Evolutionary conservation across 2,113 vertebrate genomes (phyloP), one percentile per base, ranked within the genome.

Genomic region (Hippopotamus amphibius): DNA sequence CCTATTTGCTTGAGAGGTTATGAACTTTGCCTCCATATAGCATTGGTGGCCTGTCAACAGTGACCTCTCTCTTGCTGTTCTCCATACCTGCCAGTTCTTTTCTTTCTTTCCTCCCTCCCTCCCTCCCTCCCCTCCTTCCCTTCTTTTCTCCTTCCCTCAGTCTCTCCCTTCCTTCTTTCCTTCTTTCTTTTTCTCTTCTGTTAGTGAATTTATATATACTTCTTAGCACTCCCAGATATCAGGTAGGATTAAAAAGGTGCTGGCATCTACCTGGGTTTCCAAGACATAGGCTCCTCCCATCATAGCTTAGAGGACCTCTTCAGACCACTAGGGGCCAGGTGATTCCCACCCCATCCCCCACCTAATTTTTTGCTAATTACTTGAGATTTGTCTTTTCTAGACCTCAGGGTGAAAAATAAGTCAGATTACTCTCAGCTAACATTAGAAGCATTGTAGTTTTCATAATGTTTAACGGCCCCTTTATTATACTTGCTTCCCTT

Each of bases 401-500:
- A 96, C 88, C 91, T 88, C 37, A 87, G 86, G 37, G 61, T 94
- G 94, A 96, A 98, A 98, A 97, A 68, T 85, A 97, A 96, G 89
- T 82, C 50, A 95, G 96, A 57, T 95, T 97, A 91, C 72, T 97
- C 92, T 95, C 91, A 97, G 97, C 61, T 46, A 95, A 90, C 95
- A 81, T 97, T 96, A 92, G 66, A 97, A 79, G 96, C 97, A 97
- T 79, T 82, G 65, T 90, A 96, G 96, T 98, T 98, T 98, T 98
- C 97, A 95, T 95, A 83, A 97, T 81, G 85, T 96, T 98, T 98
- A 97, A 98, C 74, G 82, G 95, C 93, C 96, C 98, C 97, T 97
- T 98, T 97, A 97, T 96, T 97, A 94, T 97, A 88, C 97, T 97
- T 96, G 77, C 95, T 97, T 97, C 91, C 95, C 96, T 98, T 98